These are phyloP conservation scores for Ptychobarbus kaznakovi DNA, from an alignment of 2,797 vertebrate genomes.

Conservation along the genomic window DNA sequence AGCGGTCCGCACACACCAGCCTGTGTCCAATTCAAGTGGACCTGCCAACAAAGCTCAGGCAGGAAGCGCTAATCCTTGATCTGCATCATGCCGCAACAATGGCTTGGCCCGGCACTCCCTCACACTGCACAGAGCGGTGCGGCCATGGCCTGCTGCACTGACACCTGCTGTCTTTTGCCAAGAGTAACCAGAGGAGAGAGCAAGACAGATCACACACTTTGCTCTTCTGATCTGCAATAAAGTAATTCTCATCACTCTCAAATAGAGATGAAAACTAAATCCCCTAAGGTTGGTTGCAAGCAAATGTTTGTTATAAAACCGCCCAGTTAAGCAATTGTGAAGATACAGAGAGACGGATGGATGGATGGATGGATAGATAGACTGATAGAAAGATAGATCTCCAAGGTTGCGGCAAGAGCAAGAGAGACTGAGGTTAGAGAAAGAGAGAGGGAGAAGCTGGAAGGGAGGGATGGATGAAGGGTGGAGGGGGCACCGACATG, in stretches of 20 bases:
- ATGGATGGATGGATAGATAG: slow-evolving; percentile 55
- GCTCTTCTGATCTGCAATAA: neutral
- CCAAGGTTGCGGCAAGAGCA: slow-evolving; percentile 59
- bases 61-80: slow-evolving; percentile 84
- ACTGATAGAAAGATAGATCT: slow-evolving; percentile 61
- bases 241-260: slow-evolving; percentile 6
- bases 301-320: neutral
- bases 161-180: slow-evolving; percentile 69
- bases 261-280: neutral
- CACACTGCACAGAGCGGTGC: slow-evolving; percentile 54
- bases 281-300: neutral
- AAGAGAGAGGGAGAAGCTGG: slow-evolving; percentile 72
- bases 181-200: slow-evolving; percentile 65
- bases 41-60: slow-evolving; percentile 78
- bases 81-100: slow-evolving; percentile 77
- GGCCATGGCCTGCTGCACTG: slow-evolving; percentile 57
- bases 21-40: slow-evolving; percentile 78
- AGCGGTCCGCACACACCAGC: slow-evolving; percentile 64
- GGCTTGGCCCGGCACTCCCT: slow-evolving; percentile 63
- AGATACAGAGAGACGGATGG: slow-evolving; percentile 50
- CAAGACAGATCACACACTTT: slow-evolving; percentile 16
- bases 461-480: slow-evolving; percentile 23
- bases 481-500: slow-evolving; percentile 68
- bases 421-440: slow-evolving; percentile 64
- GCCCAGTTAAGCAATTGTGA: neutral